A percentile compares a stretch with the other conserved stretches of the same genome.
Conservation (phyloP, 2,113 vertebrate genomes). For the Siniperca chuatsi region DNA sequence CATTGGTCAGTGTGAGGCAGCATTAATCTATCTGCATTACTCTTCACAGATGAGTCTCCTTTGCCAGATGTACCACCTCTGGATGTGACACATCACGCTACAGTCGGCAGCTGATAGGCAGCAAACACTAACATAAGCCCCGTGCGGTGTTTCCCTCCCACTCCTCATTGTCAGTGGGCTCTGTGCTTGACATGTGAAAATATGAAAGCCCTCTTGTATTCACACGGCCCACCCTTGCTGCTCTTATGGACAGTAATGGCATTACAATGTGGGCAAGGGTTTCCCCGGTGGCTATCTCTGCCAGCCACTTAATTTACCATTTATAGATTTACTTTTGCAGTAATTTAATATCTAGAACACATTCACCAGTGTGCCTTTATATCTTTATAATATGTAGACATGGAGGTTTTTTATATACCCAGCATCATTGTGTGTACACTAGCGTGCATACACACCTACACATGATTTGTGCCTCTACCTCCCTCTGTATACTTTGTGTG, state of each 20-base stretch:
- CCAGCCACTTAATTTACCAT: conserved; percentile 74
- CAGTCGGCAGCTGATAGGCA: conserved; percentile 12
- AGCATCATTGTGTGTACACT: conserved; percentile 21
- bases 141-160: neutral
- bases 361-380: conserved; percentile 30
- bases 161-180: conserved; percentile 9
- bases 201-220: conserved; percentile 50
- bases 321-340: conserved; percentile 75
- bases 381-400: conserved; percentile 47
- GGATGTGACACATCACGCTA: conserved; percentile 13
- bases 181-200: conserved; percentile 43
- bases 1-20: conserved; percentile 55
- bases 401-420: conserved; percentile 10
- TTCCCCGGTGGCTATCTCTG: conserved; percentile 53
- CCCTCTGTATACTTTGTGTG: conserved; percentile 58
- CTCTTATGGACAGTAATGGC: conserved; percentile 59
- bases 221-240: conserved; percentile 22
- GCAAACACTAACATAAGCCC: conserved; percentile 4
- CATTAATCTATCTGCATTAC: conserved; percentile 48
- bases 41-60: conserved; percentile 16
- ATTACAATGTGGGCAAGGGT: conserved; percentile 62
- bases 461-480: conserved; percentile 47
- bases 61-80: conserved; percentile 40
- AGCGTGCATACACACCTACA: conserved; percentile 27
- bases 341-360: conserved; percentile 75